Base-by-base conservation (phyloP, 2,797 vertebrate genomes). In the Manis pentadactyla region DNA sequence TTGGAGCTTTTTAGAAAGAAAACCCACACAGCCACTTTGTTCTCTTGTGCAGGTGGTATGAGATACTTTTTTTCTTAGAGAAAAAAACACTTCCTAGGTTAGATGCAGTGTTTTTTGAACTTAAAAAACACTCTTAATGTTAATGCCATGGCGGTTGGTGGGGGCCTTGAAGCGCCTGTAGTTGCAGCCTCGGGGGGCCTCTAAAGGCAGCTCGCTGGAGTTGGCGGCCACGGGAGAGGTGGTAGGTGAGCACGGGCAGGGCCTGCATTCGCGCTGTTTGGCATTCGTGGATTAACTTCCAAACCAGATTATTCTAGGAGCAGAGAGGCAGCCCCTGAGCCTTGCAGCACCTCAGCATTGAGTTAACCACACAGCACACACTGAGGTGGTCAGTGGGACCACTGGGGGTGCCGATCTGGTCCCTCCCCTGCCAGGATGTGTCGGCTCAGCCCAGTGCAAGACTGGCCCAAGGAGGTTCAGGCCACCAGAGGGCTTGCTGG, bases 201-300 rank as follows among this genome's bases (percentile, higher is more conserved):
- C 19, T 49, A 53, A 42, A 46, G n/a, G 51, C 69, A 3, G 18
- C 31, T 61, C 4, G 6, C 15, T 59, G 83, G 74, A 17, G 10
- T 4, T 4, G n/a, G 25, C 25, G 23, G 37, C 71, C 15, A 0
- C 2, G 0, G 17, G 23, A 18, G 18, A 7, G 0, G 5, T 5
- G 27, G 14, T 18, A 0, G 66, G 66, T 0, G 18, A 57, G 68
- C 69, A 1, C 3, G n/a, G 18, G 51, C n/a, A 1, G 4, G 7
- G 29, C 19, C 3, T 5, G 1, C 5, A 10, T 18, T 37, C 37
- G 11, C 1, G 2, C 34, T 12, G 0, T 42, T 15, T 15, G 34
- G 57, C 42, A 59, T 29, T 66, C 49, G 11, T 5, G 18, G 19
- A 18, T 5, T 59, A 19, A n/a, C 55, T 71, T 74, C 64, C 42